Percentiles rank a stretch among this genome's conserved stretches.
phyloP scores from a whole-genome alignment of 2,888 invertebrate genomes.

The Metalampra italica region DNA sequence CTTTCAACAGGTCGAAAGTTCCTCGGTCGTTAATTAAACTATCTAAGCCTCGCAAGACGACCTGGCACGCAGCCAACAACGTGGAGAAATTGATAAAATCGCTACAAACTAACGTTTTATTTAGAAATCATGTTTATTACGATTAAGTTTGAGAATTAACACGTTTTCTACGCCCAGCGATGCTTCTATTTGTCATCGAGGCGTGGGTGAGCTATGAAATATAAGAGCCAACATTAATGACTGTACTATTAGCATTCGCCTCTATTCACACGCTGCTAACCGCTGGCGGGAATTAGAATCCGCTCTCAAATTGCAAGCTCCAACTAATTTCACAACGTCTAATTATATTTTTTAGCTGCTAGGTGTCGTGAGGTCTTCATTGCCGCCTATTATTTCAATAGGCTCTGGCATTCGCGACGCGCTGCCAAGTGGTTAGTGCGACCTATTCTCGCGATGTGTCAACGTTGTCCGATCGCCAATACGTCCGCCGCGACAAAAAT shows the following conservation, averaged over 20 bases:
- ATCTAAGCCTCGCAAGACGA: slow-evolving; percentile 63
- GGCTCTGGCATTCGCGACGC: slow-evolving; percentile 36
- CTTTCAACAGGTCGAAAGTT: slow-evolving; percentile 77
- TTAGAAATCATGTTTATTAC: slow-evolving; percentile 26
- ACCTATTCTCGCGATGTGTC: slow-evolving; percentile 60
- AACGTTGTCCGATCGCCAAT: slow-evolving; percentile 54
- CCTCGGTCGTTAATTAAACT: slow-evolving; percentile 75
- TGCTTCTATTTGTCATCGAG: slow-evolving; percentile 40
- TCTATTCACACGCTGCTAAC: slow-evolving; percentile 42
- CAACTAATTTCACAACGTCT: slow-evolving; percentile 56
- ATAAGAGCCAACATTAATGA: slow-evolving; percentile 25
- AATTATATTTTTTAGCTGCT: slow-evolving; percentile 47
- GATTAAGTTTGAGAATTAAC: slow-evolving; percentile 39
- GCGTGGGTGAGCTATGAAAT: slow-evolving; percentile 33
- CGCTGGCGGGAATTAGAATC: slow-evolving; percentile 42
- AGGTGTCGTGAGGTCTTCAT: slow-evolving; percentile 58
- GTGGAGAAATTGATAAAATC: slow-evolving; percentile 64
- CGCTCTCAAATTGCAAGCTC: slow-evolving; percentile 40
- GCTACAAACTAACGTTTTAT: slow-evolving; percentile 53
- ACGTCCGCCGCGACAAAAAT: slow-evolving; percentile 57
- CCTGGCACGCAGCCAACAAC: slow-evolving; percentile 60
- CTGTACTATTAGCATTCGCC: slow-evolving; percentile 41
- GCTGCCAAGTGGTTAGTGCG: slow-evolving; percentile 63
- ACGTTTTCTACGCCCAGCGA: slow-evolving; percentile 39
- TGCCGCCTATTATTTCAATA: slow-evolving; percentile 56